Evolutionary conservation across 2,888 invertebrate genomes (phyloP).

Genomic region (Trimorus sp.): DNA sequence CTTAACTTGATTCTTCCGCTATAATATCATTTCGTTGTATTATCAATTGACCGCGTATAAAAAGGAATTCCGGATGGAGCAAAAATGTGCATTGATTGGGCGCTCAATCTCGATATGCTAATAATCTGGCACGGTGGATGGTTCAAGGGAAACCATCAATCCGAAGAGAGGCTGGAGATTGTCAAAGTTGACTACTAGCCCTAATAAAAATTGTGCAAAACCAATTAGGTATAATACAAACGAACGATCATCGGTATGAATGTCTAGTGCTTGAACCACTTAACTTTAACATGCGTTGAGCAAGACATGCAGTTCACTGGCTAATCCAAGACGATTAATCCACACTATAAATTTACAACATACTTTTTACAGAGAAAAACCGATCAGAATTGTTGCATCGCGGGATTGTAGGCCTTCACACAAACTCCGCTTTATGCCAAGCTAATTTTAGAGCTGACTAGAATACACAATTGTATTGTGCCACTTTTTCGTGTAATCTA

Average conservation of each 20-base stretch:
- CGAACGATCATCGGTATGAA: neutral
- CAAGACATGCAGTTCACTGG: constrained; percentile 5
- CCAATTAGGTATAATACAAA: constrained; percentile 43
- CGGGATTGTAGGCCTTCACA: constrained; percentile 20
- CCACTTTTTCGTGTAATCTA: constrained; percentile 4
- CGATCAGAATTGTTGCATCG: neutral
- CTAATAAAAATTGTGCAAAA: constrained; percentile 73
- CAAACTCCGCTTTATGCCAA: constrained; percentile 23
- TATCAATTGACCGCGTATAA: too few relatives aligned
- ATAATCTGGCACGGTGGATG: constrained; percentile 55
- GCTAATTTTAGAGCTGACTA: constrained; percentile 53
- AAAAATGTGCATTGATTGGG: constrained; percentile 7
- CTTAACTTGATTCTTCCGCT: neutral
- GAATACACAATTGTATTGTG: constrained; percentile 33
- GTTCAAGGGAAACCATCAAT: constrained; percentile 72
- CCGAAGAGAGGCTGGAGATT: constrained; percentile 68
- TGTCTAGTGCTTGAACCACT: constrained; percentile 20
- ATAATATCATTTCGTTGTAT: neutral
- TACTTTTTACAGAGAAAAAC: constrained; percentile 5
- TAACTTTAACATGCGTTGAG: constrained; percentile 10
- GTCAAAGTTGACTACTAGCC: constrained; percentile 75
- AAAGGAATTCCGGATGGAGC: neutral
- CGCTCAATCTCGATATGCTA: constrained; percentile 30
- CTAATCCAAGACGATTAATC: too few relatives aligned
- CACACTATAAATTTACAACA: neutral